Conservation (phyloP, 2,797 vertebrate species). For the Agapornis canus region DNA sequence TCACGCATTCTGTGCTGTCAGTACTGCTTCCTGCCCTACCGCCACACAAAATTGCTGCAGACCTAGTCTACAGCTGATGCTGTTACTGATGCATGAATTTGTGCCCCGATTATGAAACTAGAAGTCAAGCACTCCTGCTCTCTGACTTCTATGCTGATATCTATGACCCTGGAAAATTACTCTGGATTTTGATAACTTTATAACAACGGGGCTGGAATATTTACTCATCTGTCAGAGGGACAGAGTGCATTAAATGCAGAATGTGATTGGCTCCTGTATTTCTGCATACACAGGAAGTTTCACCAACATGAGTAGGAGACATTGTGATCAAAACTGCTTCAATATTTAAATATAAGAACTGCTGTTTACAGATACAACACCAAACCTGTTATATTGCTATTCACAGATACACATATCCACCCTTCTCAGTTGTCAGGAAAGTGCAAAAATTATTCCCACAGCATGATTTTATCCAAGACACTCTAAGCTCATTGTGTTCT, state of each 20-base stretch:
- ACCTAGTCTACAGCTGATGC: background rate
- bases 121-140: background rate
- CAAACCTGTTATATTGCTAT: background rate
- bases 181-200: background rate
- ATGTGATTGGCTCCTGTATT: background rate
- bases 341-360: background rate
- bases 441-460: background rate
- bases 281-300: background rate
- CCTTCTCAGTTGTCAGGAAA: background rate
- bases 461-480: background rate
- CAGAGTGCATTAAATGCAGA: background rate
- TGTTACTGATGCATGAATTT: background rate
- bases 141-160: background rate
- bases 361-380: background rate
- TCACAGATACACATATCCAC: background rate
- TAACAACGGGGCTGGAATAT: background rate
- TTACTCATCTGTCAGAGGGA: background rate
- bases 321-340: background rate
- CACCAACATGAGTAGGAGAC: background rate
- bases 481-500: background rate
- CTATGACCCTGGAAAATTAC: background rate
- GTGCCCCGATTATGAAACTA: background rate
- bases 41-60: background rate
- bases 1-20: conserved; percentile 2
- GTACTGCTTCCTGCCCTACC: background rate